Conservation (phyloP, 2,113 vertebrate genomes). For the Epinephelus cyanopodus region DNA sequence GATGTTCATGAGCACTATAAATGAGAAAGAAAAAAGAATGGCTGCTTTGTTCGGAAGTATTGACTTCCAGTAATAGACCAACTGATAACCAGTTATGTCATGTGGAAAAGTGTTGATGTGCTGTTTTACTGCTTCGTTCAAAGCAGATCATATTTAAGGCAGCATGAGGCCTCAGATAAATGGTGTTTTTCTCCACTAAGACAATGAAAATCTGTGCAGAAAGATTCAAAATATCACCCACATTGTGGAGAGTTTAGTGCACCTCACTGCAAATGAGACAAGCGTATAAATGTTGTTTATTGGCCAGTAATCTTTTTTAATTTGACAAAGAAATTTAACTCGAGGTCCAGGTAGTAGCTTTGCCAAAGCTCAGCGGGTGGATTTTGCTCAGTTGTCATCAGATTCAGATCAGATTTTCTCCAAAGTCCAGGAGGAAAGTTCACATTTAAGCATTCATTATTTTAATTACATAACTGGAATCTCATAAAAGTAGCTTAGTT, state of each 20-base stretch:
- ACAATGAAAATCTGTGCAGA: not conserved
- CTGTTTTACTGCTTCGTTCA: not conserved
- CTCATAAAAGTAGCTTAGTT: not conserved
- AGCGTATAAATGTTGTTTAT: not conserved
- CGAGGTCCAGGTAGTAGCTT: not conserved
- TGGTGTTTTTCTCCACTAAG: not conserved
- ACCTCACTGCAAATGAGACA: not conserved
- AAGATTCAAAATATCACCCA: not conserved
- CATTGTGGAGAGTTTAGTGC: not conserved
- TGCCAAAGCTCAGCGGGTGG: no score
- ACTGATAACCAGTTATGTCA: not conserved
- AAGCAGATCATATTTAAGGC: not conserved
- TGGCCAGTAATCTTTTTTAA: not conserved
- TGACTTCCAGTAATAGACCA: slow-evolving; percentile 2
- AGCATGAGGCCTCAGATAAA: not conserved
- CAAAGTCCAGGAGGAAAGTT: not conserved
- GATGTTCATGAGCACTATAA: slow-evolving; percentile 20
- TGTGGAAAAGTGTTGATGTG: not conserved
- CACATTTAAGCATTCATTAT: not conserved
- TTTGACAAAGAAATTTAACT: not conserved
- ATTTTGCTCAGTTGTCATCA: not conserved
- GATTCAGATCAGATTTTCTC: no score
- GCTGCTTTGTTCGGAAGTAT: slow-evolving; percentile 13
- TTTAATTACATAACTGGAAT: not conserved
- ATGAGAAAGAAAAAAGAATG: slow-evolving; percentile 1